Percentiles rank a stretch among this genome's conserved stretches.
These are phyloP conservation scores for Tragelaphus strepsiceros DNA, from an alignment of 2,113 vertebrate genomes.

Conservation along the genomic window DNA sequence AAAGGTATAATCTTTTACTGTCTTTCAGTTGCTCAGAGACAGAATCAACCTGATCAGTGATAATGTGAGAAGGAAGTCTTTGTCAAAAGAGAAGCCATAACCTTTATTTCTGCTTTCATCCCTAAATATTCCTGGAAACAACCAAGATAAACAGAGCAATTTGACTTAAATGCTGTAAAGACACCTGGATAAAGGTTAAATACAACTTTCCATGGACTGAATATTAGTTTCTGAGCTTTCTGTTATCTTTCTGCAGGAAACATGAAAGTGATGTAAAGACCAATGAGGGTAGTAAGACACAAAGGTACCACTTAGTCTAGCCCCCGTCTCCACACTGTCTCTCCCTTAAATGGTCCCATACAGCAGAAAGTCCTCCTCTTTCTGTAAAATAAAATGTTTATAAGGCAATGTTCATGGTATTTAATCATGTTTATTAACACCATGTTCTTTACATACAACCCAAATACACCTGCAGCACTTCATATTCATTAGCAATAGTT, in stretches of 20 bases:
- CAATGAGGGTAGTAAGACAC: neutral
- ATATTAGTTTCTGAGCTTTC: constrained; percentile 15
- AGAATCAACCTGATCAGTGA: neutral
- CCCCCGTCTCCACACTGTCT: neutral
- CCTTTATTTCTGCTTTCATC: constrained; percentile 46
- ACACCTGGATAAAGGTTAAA: constrained; percentile 51
- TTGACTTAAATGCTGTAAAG: constrained; percentile 49
- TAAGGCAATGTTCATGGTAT: neutral
- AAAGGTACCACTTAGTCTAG: neutral
- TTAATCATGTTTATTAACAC: neutral
- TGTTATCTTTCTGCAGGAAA: neutral
- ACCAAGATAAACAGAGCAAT: constrained; percentile 46
- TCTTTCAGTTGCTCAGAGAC: neutral
- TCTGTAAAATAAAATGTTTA: neutral
- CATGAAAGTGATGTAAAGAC: neutral
- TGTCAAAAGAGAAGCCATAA: constrained; percentile 8
- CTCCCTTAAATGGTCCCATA: neutral
- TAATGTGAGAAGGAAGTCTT: constrained; percentile 8
- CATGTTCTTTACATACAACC: neutral
- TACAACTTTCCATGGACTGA: neutral
- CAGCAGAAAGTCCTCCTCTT: neutral
- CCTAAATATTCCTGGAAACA: constrained; percentile 19
- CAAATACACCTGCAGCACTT: neutral
- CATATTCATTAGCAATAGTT: neutral
- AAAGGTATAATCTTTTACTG: constrained; percentile 13